Evolutionary conservation across 2,888 invertebrate genomes (phyloP), one percentile per base, ranked within the genome.

Genomic region (Diarsia rubi): DNA sequence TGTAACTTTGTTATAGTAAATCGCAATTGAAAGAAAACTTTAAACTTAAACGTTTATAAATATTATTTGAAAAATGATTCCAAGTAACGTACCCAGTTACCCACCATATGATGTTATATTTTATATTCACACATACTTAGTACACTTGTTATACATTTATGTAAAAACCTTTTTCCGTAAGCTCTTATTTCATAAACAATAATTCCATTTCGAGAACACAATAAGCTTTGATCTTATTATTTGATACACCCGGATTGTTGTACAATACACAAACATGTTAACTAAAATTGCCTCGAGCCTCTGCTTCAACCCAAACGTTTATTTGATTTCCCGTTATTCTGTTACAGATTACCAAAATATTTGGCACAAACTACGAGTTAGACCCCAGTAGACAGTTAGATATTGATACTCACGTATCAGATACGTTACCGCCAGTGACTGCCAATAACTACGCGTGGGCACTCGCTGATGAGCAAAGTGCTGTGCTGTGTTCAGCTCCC

Each of bases 261-360:
- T 63, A 81, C 54, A 67, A 65, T 70, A 16, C 49, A 60, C 69
- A 67, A 70, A 60, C 27, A 76, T 65, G 63, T 73, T 75, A 31
- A 75, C 64, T 69, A 49, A 64, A 76, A 73, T 75, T 71, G 60
- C 67, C 70, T 72, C 63, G 71, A 69, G 75, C 69, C 69, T 31
- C 49, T 49, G 62, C 37, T 69, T 73, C 60, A 66, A 69, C 67
- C 60, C 49, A 44, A 73, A 79, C 74, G 47, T 73, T 85, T 54
- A 78, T 65, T 64, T 70, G 69, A 73, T 69, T 57, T 42, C 21
- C 37, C 42, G 49, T 80, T 73, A 67, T 81, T 71, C 90, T 91
- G 75, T 91, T 90, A n/a, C 94, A 98, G 97, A 97, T 98, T 83
- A 98, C 98, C 74, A 98, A 98, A 94, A 97, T 98, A 83, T 98